Percentiles rank a stretch among this genome's conserved stretches.
Evolutionary conservation across 64 coral and sea anemone genomes (phyloP).

Genomic region (Montipora efflorescens): DNA sequence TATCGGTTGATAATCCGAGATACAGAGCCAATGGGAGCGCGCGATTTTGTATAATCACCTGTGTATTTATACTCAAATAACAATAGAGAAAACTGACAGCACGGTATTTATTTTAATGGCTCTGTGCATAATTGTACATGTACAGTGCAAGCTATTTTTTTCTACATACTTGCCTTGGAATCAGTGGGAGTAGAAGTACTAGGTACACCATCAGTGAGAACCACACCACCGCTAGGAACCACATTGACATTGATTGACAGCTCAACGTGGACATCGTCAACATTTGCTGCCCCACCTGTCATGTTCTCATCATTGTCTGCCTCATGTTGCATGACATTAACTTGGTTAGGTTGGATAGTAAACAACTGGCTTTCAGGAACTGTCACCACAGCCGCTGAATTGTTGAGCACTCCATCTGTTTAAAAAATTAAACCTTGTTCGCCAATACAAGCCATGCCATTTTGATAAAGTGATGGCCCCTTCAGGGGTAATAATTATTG

Average conservation of each 20-base stretch:
- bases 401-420: constrained; percentile 25
- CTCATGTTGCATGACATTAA: constrained; percentile 25
- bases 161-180: background rate
- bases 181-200: background rate
- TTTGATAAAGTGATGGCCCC: too few relatives aligned
- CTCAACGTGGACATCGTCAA: background rate
- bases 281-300: background rate
- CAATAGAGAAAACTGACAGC: too few relatives aligned
- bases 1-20: too few relatives aligned
- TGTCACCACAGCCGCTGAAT: constrained; percentile 22
- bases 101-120: too few relatives aligned
- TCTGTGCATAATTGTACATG: too few relatives aligned
- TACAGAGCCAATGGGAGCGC: too few relatives aligned
- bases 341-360: constrained; percentile 17
- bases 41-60: too few relatives aligned
- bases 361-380: constrained; percentile 53
- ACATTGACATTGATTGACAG: constrained; percentile 12
- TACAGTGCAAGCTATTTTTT: too few relatives aligned
- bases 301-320: constrained; percentile 21
- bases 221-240: background rate
- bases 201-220: background rate
- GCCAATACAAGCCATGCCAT: too few relatives aligned
- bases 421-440: background rate
- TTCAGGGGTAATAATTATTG: too few relatives aligned
- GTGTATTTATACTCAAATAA: too few relatives aligned